These are phyloP conservation scores for Diorhabda elongata DNA, from an alignment of 1,140 invertebrate genomes.

Conservation along the genomic window DNA sequence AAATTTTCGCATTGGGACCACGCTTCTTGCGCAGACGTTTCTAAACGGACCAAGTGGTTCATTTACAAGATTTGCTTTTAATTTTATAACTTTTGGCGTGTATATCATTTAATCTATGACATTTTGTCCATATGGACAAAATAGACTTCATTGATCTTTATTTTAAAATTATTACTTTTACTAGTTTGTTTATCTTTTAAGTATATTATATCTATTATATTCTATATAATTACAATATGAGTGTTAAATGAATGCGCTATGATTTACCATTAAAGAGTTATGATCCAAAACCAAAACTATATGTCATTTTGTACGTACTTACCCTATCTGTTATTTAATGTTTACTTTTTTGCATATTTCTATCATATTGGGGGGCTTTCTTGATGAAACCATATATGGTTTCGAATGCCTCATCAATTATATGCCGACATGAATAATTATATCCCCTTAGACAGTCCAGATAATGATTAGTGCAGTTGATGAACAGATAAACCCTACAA, in stretches of 20 bases:
- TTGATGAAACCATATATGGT: no score
- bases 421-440: no score
- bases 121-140: neutral
- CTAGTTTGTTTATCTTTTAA: neutral
- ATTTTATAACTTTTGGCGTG: neutral
- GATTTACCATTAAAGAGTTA: neutral
- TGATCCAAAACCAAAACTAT: neutral
- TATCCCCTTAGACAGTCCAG: no score
- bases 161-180: neutral
- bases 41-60: no score
- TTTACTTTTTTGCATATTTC: no score
- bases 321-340: neutral
- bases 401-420: no score
- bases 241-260: neutral
- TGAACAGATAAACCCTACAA: no score
- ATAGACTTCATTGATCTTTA: neutral
- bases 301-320: no score
- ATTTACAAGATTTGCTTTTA: neutral
- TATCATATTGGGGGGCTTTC: no score
- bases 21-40: no score
- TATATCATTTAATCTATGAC: neutral
- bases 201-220: neutral
- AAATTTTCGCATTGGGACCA: neutral
- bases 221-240: neutral
- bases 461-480: no score